phyloP scores from a whole-genome alignment of 1,140 invertebrate species.

The Cryptotermes secundus region DNA sequence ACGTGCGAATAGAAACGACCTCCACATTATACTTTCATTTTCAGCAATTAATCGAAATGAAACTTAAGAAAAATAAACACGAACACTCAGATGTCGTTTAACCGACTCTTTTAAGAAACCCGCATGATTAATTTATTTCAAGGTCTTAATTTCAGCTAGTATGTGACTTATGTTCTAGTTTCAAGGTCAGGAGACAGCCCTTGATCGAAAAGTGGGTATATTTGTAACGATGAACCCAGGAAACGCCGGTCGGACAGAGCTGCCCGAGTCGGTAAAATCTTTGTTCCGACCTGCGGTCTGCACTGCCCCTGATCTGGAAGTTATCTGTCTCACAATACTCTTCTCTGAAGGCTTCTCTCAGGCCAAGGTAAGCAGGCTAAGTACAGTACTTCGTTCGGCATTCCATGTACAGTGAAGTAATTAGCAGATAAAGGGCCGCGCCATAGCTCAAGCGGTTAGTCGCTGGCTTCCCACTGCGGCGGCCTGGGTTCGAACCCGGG shows the following conservation, averaged over 20 bases:
- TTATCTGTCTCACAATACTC: conserved; percentile 88
- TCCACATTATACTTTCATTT: too few species aligned
- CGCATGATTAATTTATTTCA: not conserved
- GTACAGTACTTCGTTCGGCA: too few species aligned
- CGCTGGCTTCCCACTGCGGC: too few species aligned
- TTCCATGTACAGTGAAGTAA: too few species aligned
- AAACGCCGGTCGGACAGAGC: conserved; percentile 83
- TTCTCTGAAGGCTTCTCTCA: conserved; percentile 88
- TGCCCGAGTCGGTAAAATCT: conserved; percentile 89
- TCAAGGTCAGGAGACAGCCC: conserved; percentile 76
- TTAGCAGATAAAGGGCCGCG: too few species aligned
- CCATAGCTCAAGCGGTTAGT: too few species aligned
- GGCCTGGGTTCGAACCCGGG: too few species aligned
- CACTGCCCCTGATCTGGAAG: conserved; percentile 83
- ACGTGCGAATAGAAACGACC: too few species aligned
- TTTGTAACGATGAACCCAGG: conserved; percentile 95
- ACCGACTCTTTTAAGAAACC: too few species aligned
- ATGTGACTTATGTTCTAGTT: conserved; percentile 57
- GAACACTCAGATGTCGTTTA: too few species aligned
- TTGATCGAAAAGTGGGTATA: conserved; percentile 84
- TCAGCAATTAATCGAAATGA: too few species aligned
- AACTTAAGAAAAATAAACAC: too few species aligned
- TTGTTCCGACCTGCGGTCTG: conserved; percentile 88
- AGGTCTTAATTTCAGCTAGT: not conserved
- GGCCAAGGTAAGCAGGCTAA: conserved; percentile 63